These are phyloP conservation scores for Chaetodon auriga DNA, from an alignment of 2,113 vertebrate species.

Conservation along the genomic window DNA sequence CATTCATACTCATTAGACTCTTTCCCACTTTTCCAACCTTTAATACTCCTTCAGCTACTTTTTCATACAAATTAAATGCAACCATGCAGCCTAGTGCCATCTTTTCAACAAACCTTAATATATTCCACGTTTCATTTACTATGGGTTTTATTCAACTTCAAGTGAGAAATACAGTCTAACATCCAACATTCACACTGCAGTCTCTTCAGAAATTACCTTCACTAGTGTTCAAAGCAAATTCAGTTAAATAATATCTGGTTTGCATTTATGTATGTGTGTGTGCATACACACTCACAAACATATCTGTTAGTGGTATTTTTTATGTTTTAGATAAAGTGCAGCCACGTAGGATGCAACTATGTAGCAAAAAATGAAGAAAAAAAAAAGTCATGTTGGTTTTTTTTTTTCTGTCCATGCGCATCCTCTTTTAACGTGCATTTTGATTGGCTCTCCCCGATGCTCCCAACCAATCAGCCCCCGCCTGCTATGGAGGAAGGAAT, in stretches of 20 bases:
- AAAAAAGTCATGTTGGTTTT: background rate
- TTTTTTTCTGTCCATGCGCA: conserved; percentile 29
- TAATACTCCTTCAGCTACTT: no score
- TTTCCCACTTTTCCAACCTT: no score
- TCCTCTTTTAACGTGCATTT: conserved; percentile 66
- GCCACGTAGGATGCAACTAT: conserved; percentile 14
- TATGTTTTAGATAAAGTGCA: background rate
- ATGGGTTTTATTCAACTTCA: no score
- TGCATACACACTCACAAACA: background rate
- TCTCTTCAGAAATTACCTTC: no score
- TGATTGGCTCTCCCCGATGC: conserved; percentile 84
- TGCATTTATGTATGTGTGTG: background rate
- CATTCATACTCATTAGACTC: no score
- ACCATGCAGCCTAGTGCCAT: no score
- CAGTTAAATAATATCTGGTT: background rate
- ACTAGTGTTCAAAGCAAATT: background rate
- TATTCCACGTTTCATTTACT: no score
- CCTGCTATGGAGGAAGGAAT: conserved; percentile 94
- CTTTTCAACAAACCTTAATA: no score
- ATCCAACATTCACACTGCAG: no score
- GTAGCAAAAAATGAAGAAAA: background rate
- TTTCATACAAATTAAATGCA: no score
- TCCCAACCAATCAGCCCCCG: conserved; percentile 90
- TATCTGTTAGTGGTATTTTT: background rate
- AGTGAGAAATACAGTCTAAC: no score